Percentiles rank a stretch among this genome's conserved stretches.
phyloP scores from a whole-genome alignment of 2,888 invertebrate genomes.

The Euproctis similis region DNA sequence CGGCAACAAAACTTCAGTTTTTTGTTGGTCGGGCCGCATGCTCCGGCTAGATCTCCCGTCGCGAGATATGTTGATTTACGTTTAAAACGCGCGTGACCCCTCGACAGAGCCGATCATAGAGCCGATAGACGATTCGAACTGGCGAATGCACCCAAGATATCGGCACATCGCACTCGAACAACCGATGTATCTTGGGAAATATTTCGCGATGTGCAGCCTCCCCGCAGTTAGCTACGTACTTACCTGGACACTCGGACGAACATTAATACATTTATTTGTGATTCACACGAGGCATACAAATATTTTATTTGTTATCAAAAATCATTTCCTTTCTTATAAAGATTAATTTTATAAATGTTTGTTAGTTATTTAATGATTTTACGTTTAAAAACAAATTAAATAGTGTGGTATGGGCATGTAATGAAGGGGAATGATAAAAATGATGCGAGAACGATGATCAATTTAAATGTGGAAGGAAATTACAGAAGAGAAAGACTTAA shows the following conservation, averaged over 20 bases:
- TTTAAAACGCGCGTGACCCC: constrained; percentile 73
- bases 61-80: constrained; percentile 76
- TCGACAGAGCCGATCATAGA: constrained; percentile 70
- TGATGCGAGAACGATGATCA: too few relatives aligned
- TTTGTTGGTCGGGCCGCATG: constrained; percentile 66
- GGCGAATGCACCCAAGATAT: constrained; percentile 63
- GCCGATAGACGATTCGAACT: constrained; percentile 71
- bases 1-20: constrained; percentile 70
- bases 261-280: constrained; percentile 62
- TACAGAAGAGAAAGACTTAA: too few relatives aligned
- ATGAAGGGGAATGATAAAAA: too few relatives aligned
- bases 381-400: too few relatives aligned
- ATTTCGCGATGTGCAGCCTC: constrained; percentile 55
- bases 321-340: too few relatives aligned
- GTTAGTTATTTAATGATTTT: too few relatives aligned
- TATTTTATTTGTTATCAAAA: constrained; percentile 15
- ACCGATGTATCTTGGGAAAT: constrained; percentile 71
- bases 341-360: too few relatives aligned
- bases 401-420: too few relatives aligned
- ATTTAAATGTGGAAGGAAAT: too few relatives aligned
- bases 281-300: constrained; percentile 48
- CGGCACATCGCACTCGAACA: constrained; percentile 71
- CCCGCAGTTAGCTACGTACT: too few relatives aligned
- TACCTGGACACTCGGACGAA: constrained; percentile 39
- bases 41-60: constrained; percentile 70